Conservation (phyloP, 2,797 vertebrate species). For the Ambastaia sidthimunki region DNA sequence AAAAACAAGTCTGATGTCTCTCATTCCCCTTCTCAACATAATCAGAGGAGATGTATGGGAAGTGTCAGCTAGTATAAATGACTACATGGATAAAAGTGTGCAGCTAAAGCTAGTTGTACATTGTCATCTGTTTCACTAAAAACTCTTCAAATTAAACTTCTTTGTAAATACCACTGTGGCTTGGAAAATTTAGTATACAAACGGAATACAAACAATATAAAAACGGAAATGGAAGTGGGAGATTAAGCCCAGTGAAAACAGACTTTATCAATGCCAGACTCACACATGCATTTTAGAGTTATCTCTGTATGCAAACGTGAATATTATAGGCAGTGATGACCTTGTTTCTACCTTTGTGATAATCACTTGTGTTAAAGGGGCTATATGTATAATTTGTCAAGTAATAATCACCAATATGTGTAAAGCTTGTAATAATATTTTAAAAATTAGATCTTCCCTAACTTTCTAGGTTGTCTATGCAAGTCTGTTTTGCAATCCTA, state of each 20-base stretch:
- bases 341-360: not conserved
- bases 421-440: no score
- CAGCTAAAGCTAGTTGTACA: conserved; percentile 15
- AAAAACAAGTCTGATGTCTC: conserved; percentile 75
- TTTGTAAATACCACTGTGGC: conserved; percentile 29
- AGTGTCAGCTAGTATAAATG: conserved; percentile 65
- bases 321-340: conserved; percentile 7
- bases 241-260: conserved; percentile 14
- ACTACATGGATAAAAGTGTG: conserved; percentile 61
- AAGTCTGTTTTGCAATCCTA: no score
- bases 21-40: conserved; percentile 72
- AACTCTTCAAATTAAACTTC: conserved; percentile 36
- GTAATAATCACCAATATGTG: no score
- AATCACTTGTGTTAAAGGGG: not conserved
- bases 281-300: conserved; percentile 5
- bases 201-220: no score
- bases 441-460: no score
- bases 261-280: conserved; percentile 20
- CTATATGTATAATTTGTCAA: not conserved
- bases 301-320: conserved; percentile 32
- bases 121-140: conserved; percentile 31
- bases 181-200: conserved; percentile 46
- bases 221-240: conserved; percentile 44
- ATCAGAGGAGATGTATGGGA: conserved; percentile 72
- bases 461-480: no score